Evolutionary conservation across 1,140 invertebrate genomes (phyloP).

Genomic region (Phthorimaea operculella): DNA sequence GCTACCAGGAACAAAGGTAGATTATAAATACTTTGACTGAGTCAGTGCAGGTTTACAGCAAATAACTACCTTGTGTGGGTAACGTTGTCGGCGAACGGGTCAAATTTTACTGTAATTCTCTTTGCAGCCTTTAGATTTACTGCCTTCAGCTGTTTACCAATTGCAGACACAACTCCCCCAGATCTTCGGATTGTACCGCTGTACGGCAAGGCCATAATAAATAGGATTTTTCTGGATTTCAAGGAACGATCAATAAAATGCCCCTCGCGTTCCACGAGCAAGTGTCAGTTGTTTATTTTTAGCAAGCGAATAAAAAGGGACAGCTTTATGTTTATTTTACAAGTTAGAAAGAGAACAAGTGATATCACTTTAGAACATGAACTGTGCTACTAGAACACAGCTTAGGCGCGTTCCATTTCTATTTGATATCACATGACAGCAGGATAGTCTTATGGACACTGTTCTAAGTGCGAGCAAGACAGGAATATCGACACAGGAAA

Average conservation of each 20-base stretch:
- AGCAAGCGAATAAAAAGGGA: neutral
- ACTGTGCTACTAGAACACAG: neutral
- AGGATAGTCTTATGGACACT: neutral
- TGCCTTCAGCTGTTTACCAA: conserved; percentile 74
- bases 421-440: neutral
- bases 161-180: conserved; percentile 73
- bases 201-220: conserved; percentile 76
- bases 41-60: no score
- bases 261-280: neutral
- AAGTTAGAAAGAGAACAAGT: neutral
- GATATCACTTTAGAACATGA: neutral
- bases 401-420: neutral
- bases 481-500: neutral
- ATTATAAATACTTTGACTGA: no score
- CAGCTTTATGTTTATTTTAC: neutral
- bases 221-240: conserved; percentile 12
- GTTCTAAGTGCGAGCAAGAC: neutral
- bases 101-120: conserved; percentile 81
- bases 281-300: neutral
- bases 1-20: no score
- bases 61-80: conserved; percentile 73
- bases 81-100: conserved; percentile 82
- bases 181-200: conserved; percentile 73
- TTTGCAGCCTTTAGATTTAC: conserved; percentile 84
- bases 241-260: conserved; percentile 7